Base-by-base conservation (phyloP, 2,113 vertebrate species). In the Dicrurus megarhynchus region DNA sequence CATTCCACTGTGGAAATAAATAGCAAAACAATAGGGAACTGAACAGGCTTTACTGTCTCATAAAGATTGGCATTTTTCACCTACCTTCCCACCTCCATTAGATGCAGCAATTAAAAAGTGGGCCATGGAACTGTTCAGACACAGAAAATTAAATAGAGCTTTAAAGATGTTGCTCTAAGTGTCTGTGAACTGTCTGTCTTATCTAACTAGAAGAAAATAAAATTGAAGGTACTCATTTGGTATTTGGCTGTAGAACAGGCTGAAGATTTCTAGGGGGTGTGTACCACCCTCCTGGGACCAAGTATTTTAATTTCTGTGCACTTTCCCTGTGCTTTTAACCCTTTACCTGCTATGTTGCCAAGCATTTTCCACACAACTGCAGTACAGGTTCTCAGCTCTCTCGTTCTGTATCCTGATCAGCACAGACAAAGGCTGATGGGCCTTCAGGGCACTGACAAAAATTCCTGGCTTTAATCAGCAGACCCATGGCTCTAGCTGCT, bases 21-120 rank as follows among this genome's bases (percentile, higher is more conserved):
- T 60, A 94, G 82, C 61, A 78, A 94, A 93, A 77, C 74, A 32
- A 4, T 35, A 84, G 87, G 80, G 91, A 97, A 74, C 88, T 75
- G 77, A 95, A 59, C 24, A 65, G 37, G 23, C 84, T 95, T 97
- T 50, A 47, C 52, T 89, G 59, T 49, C 90, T 96, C 84, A 76
- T 95, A 94, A 89, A 96, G 64, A 88, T 84, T 86, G 92, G 61
- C 27, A 75, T 81, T 96, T 87, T 91, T 96, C 73, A 95, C 90
- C 61, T 89, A 81, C 78, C 23, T 95, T 94, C 80, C 76, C 44
- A 86, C 65, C 88, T 96, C 78, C 41, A 59, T 70, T 83, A 79
- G 93, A 67, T 35, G 39, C 56, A 93, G 84, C 93, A 97, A 94
- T 97, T 97, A 97, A 90, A 97, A 96, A 97, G 76, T 79, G 87